Conservation (phyloP, 2,113 vertebrate species). For the Oreochromis spilurus region DNA sequence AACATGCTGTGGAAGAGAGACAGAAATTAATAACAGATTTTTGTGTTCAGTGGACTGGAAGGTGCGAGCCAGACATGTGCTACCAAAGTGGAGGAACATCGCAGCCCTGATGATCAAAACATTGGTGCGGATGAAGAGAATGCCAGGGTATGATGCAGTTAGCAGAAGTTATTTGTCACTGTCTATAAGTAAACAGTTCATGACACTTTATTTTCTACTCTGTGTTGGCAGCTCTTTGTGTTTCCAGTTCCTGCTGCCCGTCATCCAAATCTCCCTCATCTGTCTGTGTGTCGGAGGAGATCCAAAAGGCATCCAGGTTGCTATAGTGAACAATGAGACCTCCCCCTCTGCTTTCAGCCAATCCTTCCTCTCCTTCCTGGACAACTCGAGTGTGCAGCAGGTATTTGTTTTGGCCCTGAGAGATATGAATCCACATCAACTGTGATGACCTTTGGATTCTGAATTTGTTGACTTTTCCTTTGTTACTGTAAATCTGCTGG, state of each 20-base stretch:
- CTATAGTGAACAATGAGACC: slow-evolving; percentile 78
- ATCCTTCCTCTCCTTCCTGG: slow-evolving; percentile 69
- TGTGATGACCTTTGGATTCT: background rate
- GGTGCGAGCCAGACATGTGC: slow-evolving; percentile 54
- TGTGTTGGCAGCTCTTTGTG: slow-evolving; percentile 65
- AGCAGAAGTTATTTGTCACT: background rate
- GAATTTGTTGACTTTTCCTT: background rate
- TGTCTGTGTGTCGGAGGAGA: slow-evolving; percentile 76
- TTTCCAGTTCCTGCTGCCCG: slow-evolving; percentile 79
- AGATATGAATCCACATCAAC: background rate
- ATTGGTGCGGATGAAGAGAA: slow-evolving; percentile 74
- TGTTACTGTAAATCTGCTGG: background rate
- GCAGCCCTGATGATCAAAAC: slow-evolving; percentile 74
- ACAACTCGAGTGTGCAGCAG: slow-evolving; percentile 73
- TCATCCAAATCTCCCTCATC: slow-evolving; percentile 78
- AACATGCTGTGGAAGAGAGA: too few relatives aligned
- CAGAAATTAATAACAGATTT: too few relatives aligned
- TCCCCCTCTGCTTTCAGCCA: slow-evolving; percentile 54
- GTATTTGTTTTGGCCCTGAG: slow-evolving; percentile 3
- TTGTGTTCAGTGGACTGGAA: slow-evolving; percentile 69
- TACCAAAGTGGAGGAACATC: slow-evolving; percentile 77
- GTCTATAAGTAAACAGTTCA: background rate
- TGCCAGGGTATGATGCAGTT: slow-evolving; percentile 64
- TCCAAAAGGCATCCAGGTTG: slow-evolving; percentile 67
- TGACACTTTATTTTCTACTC: background rate